Base-by-base conservation (phyloP, 1,140 invertebrate species). In the Apocrypta bakeri region DNA sequence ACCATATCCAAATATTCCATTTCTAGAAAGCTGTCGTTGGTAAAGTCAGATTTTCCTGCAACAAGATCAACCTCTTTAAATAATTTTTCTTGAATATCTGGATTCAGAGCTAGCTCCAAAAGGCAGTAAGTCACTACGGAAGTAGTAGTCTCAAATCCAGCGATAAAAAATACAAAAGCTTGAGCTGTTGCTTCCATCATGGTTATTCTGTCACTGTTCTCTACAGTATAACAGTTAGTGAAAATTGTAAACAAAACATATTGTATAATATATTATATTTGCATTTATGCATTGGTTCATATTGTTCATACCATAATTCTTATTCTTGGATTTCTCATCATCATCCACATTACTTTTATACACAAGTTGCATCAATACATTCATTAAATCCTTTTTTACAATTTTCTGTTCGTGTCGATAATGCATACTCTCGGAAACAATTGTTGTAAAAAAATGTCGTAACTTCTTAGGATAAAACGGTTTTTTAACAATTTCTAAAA, bases 371-470 rank as follows among this genome's bases (percentile, higher is more conserved):
- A 90, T 84, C 7, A 90, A 56, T 1, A 88, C 82, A 82, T 88
- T 86, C n/a, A 89, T 72, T 75, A 90, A 89, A 76, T 94, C 93
- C 25, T 92, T 92, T 37, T 90, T 87, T 27, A 85, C 86, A 0
- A 90, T 86, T 42, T 91, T 90, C 79, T 92, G 92, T 77, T 89
- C 87, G 27, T 91, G 87, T 68, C 93, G 85, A 37, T 90, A 88
- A 33, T 91, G 85, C 0, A 94, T 87, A 0, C 91, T 86, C 48
- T 94, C 91, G 84, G 92, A 91, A 6, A 95, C 93, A 7, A 93
- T 90, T 31, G 87, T 85, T 21, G 88, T 85, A 83, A 93, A 94
- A 83, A 94, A 93, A 6, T 90, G 83, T 33, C 85, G n/a, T 85
- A 12, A 90, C 85, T 64, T 88, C 83, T 68, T 85, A 21, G 37